Conservation (phyloP, 2,113 vertebrate species). For the Chaenocephalus aceratus region DNA sequence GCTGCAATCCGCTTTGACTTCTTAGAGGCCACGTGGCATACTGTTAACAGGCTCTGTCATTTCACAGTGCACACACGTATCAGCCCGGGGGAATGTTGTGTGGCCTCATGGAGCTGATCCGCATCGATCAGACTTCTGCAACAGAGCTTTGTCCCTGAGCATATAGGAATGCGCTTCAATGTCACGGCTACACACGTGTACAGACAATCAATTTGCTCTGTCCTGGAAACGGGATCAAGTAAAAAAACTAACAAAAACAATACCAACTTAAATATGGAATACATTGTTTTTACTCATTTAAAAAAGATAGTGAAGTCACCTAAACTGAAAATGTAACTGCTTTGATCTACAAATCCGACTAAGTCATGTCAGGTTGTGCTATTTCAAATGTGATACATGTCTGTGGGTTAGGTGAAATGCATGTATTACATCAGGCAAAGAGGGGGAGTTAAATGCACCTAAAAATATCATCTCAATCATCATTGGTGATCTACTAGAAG, state of each 20-base stretch:
- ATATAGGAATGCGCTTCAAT: constrained; percentile 15
- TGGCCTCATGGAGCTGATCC: constrained; percentile 48
- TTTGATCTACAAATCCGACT: constrained; percentile 11
- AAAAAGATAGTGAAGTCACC: too few relatives aligned
- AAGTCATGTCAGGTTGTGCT: constrained; percentile 6
- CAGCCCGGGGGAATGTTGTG: constrained; percentile 52
- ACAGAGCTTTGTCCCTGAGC: constrained; percentile 16
- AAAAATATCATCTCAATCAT: too few relatives aligned
- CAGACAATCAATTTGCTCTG: not conserved
- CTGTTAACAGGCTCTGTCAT: constrained; percentile 70
- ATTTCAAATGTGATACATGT: not conserved
- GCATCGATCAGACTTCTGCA: constrained; percentile 34
- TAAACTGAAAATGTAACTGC: not conserved
- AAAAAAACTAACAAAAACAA: not conserved
- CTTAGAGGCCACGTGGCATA: constrained; percentile 60
- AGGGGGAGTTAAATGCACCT: constrained; percentile 3
- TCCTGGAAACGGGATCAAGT: not conserved
- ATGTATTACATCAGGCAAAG: constrained; percentile 31
- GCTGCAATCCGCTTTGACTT: constrained; percentile 68
- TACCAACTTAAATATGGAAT: not conserved
- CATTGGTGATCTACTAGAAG: too few relatives aligned
- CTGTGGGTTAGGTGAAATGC: constrained; percentile 18
- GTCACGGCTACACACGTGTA: not conserved
- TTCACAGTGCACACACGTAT: constrained; percentile 62
- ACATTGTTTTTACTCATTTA: too few relatives aligned